Evolutionary conservation across 2,888 invertebrate genomes (phyloP), one percentile per base, ranked within the genome.

Genomic region (Bugula neritina): DNA sequence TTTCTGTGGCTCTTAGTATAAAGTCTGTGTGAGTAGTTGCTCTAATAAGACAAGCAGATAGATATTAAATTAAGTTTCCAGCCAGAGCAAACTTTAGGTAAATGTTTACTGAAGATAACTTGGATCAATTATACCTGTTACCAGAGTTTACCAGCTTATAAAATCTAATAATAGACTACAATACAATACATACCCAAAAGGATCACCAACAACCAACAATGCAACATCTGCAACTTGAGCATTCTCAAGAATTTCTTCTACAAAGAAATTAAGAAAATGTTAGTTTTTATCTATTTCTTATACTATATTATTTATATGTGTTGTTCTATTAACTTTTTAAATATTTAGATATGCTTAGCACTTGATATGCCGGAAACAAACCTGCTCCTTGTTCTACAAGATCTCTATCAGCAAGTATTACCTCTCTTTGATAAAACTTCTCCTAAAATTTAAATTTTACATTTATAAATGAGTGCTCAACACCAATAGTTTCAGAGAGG

Each of bases 1-100:
- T 89, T 80, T 94, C 89, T 81, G 89, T 90, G 43, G 97, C 97
- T 79, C 98, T 87, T 72, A 99, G 85, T 72, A 97, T 88, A 80
- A 99, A 88, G 82, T 99, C 99, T 29, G 94, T 92, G 80, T 99
- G 99, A 0, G 99, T 99, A 10, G 99, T 99, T 1, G 99, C 99
- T 27, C 96, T 86, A 74, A 34, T 75, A 73, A 72, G 10, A 52
- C 10, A 10, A 52, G n/a, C n/a, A n/a, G n/a, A n/a, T n/a, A n/a
- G n/a, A n/a, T n/a, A n/a, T n/a, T n/a, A n/a, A n/a, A n/a, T n/a
- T n/a, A n/a, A n/a, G n/a, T n/a, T n/a, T n/a, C n/a, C n/a, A n/a
- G n/a, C n/a, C n/a, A n/a, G n/a, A n/a, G n/a, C n/a, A n/a, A n/a
- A n/a, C n/a, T n/a, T n/a, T n/a, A n/a, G n/a, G n/a, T n/a, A n/a